Evolutionary conservation across 92 coral and sea anemone genomes (phyloP), one percentile per base, ranked within the genome.

Genomic region (Epizoanthus illoricatus): DNA sequence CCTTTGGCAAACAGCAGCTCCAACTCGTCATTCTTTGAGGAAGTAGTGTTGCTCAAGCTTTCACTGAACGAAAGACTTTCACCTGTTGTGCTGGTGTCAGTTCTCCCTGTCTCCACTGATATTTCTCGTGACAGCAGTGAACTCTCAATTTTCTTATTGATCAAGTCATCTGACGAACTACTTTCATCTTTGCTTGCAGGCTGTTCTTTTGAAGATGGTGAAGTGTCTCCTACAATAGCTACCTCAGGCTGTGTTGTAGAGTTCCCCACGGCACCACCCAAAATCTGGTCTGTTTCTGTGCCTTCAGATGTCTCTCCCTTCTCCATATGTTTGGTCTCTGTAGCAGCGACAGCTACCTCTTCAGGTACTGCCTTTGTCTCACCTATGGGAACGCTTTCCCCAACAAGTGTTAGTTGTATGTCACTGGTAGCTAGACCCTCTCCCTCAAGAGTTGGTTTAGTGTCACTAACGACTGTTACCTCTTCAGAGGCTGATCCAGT

Each of bases 1-100:
- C 90, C 92, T 70, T 76, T 83, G 43, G 97, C 89, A 68, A 93
- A 96, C 49, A 86, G 40, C 67, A 80, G 84, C 49, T 91, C 99
- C 10, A 84, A 81, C 79, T 91, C 90, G 63, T 96, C 99, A 24
- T 63, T 68, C 24, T 74, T 71, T 39, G 72, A 86, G 57, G 55
- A 61, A 1, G 73, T 17, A 63, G n/a, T 67, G 71, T 41, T 47
- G 18, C 42, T 41, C 20, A 55, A 20, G n/a, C 43, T 59, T 23
- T 71, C 78, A 49, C 47, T 65, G 36, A 65, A 80, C 11, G 65
- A 18, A 11, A 28, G 40, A 36, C 57, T 28, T 81, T 68, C 76
- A 20, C 7, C 84, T 17, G 43, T 58, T 4, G 28, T 41, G 8
- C 64, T 19, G 20, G 67, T 71, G 5, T n/a, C 75, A 71, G 19